phyloP scores from a whole-genome alignment of 1,140 invertebrate genomes.

The Lucilia sericata region DNA sequence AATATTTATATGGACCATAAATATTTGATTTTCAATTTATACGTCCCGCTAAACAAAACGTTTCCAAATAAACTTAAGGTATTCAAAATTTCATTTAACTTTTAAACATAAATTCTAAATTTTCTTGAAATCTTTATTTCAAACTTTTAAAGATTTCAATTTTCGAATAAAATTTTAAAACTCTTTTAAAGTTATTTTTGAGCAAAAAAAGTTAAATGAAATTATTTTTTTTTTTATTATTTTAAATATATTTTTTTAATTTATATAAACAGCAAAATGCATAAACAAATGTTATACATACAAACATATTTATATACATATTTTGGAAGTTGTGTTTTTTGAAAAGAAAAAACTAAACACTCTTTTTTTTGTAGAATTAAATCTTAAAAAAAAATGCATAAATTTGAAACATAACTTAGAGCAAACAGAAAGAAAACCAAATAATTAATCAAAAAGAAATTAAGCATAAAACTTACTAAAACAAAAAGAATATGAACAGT shows the following conservation, averaged over 20 bases:
- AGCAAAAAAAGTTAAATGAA: neutral
- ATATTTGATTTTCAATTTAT: neutral
- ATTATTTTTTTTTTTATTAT: neutral
- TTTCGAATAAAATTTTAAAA: too few relatives aligned
- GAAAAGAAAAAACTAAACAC: neutral
- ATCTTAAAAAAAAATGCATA: neutral
- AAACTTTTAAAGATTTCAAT: neutral
- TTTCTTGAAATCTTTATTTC: neutral
- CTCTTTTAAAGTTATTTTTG: neutral
- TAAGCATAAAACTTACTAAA: neutral
- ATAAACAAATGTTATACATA: neutral
- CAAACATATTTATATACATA: neutral
- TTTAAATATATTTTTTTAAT: neutral
- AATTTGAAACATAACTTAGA: neutral
- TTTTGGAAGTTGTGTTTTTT: neutral
- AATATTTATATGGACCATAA: conserved; percentile 62
- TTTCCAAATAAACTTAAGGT: conserved; percentile 5
- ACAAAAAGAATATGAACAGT: too few relatives aligned
- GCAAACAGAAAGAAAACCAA: neutral
- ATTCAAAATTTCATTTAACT: neutral
- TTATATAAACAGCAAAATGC: too few relatives aligned
- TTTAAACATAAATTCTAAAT: neutral
- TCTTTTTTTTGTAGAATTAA: neutral
- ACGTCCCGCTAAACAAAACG: neutral
- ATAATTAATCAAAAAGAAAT: neutral